A percentile compares a stretch with the other conserved stretches of the same genome.
phyloP scores from a whole-genome alignment of 2,888 invertebrate species.

The Cylindroiulus punctatus region DNA sequence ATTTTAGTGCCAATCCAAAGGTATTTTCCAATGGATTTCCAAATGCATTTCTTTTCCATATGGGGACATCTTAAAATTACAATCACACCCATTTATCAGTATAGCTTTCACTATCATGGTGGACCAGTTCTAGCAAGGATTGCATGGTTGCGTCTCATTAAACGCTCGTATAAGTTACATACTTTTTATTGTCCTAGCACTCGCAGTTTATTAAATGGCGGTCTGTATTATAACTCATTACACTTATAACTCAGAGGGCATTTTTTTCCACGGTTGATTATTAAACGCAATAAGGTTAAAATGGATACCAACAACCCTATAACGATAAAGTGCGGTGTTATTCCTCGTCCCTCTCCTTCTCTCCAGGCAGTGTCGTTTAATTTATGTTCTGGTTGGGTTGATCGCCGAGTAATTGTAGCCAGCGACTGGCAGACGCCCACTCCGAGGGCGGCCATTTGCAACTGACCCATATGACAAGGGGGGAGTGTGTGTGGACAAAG shows the following conservation, averaged over 20 bases:
- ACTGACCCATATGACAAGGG: conserved; percentile 39
- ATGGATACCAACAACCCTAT: conserved; percentile 40
- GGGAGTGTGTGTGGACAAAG: conserved; percentile 16
- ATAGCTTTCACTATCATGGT: background rate
- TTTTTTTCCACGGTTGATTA: conserved; percentile 1
- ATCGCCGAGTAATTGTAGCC: conserved; percentile 43
- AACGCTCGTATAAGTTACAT: conserved; percentile 43
- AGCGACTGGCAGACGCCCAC: conserved; percentile 47
- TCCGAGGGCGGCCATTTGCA: conserved; percentile 42
- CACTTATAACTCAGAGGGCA: background rate
- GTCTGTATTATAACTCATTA: conserved; percentile 1
- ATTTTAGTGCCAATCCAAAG: too few relatives aligned
- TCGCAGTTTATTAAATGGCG: conserved; percentile 36
- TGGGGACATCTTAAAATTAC: too few relatives aligned
- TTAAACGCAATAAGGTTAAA: conserved; percentile 45
- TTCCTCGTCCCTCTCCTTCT: conserved; percentile 11
- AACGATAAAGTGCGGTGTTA: conserved; percentile 45
- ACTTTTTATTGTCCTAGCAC: conserved; percentile 14
- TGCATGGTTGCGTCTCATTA: background rate
- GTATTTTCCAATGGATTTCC: too few relatives aligned
- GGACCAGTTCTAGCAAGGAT: background rate
- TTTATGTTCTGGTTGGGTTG: conserved; percentile 47
- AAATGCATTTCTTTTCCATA: too few relatives aligned
- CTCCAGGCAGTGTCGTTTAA: conserved; percentile 35
- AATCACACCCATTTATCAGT: background rate